These are phyloP conservation scores for Cloeon dipterum DNA, from an alignment of 2,888 invertebrate species.

Conservation along the genomic window DNA sequence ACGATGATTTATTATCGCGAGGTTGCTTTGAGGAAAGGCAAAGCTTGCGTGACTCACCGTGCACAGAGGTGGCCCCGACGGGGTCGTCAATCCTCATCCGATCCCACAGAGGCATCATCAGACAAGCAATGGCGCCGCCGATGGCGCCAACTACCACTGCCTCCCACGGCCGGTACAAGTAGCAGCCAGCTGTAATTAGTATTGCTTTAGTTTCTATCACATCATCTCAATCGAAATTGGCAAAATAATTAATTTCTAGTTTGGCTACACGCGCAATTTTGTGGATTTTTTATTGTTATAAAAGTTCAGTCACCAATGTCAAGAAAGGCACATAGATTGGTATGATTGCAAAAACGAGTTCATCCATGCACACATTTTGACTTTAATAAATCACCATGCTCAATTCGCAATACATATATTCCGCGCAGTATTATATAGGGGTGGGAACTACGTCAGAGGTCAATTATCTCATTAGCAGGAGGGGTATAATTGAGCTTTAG, in stretches of 20 bases:
- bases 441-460: too few species aligned
- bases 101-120: constrained; percentile 52
- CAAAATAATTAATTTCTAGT: not conserved
- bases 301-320: not conserved
- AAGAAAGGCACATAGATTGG: too few species aligned
- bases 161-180: constrained; percentile 70
- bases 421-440: too few species aligned
- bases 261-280: not conserved
- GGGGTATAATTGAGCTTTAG: too few species aligned
- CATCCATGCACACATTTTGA: too few species aligned
- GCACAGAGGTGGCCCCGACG: constrained; percentile 75
- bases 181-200: constrained; percentile 48
- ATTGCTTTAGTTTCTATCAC: not conserved
- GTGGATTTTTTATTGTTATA: not conserved
- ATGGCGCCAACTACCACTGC: constrained; percentile 57
- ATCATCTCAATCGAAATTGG: not conserved
- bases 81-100: constrained; percentile 65
- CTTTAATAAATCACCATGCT: too few species aligned
- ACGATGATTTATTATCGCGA: too few species aligned
- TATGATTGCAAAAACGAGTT: too few species aligned
- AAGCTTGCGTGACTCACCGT: constrained; percentile 30
- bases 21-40: too few species aligned
- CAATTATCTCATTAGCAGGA: too few species aligned
- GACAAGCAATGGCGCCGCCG: constrained; percentile 50
- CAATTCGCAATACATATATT: too few species aligned